Base-by-base conservation (phyloP, 1,140 invertebrate species). In the Drosophila rufa region DNA sequence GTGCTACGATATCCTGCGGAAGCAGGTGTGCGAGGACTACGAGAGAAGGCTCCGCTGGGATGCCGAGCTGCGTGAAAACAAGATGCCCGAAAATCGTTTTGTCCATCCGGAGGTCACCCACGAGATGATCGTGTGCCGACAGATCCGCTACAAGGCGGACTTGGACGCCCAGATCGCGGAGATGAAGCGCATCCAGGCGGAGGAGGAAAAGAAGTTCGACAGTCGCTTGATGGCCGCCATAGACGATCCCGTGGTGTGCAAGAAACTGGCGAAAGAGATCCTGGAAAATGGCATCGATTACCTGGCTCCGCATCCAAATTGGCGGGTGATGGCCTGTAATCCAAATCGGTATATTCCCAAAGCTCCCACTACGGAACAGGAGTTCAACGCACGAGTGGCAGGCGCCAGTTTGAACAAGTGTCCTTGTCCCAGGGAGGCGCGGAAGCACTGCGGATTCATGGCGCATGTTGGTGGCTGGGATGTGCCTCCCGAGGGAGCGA, bases 11-110 rank as follows among this genome's bases (percentile, higher is more conserved):
- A 59, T 70, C 9, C 67, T 92, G 22, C 77, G 77, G 12, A 55
- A 80, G 8, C 91, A 92, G 55, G 75, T 92, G 8, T 91, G 87
- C 46, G 82, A 92, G 5, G 69, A 92, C 40, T 75, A 80, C 12
- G 87, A 92, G 25, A 71, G 82, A 0, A 75, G 70, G 0, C 61
- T 92, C 40, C 79, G 75, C 2, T 57, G 65, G 17, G 82, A 81
- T 7, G 80, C 80, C 1, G 80, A 90, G 7, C 55, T 74, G 15
- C 74, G 76, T 12, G 91, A 92, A 45, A 69, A 83, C 43, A 90
- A 87, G 56, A 91, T 92, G 46, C 48, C 76, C 2, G 91, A 92
- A 40, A 92, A 92, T 75, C 78, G 82, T 0, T 92, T 92, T n/a
- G 91, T 74, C 0, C 84, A 80, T 46, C 73, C 74, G 17, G 77